Evolutionary conservation across 2,113 vertebrate genomes (phyloP).

Genomic region (Junco hyemalis): DNA sequence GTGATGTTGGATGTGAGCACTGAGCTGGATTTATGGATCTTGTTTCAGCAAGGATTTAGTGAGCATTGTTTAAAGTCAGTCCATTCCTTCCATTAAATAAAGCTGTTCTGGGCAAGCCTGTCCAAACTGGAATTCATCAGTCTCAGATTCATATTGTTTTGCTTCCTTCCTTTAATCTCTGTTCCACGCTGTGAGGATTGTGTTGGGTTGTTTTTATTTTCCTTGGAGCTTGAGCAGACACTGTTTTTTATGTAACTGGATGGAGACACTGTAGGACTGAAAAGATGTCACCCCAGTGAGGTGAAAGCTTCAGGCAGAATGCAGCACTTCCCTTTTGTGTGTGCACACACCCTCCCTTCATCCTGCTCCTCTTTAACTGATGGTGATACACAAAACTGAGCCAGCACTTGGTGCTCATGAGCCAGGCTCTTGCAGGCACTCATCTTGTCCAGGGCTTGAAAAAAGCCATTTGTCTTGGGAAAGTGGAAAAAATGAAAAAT

Average conservation of each 20-base stretch:
- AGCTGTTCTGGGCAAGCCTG: not conserved
- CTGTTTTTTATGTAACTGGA: not conserved
- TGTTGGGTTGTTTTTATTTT: conserved; percentile 33
- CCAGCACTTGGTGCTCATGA: not conserved
- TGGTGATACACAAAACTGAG: not conserved
- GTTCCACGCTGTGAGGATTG: not conserved
- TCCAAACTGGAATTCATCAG: not conserved
- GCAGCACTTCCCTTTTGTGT: accelerated
- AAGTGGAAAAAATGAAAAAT: not conserved
- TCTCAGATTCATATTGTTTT: conserved; percentile 25
- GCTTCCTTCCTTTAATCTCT: conserved; percentile 61
- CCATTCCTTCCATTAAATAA: conserved; percentile 37
- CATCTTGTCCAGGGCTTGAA: not conserved
- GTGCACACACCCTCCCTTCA: not conserved
- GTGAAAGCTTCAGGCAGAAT: not conserved
- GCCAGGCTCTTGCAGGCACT: not conserved
- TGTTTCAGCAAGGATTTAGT: conserved; percentile 30
- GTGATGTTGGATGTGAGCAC: not conserved
- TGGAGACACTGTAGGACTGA: not conserved
- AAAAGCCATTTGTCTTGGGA: not conserved
- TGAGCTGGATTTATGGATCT: not conserved
- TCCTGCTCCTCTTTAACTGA: not conserved
- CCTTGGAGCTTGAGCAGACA: not conserved
- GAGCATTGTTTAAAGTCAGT: not conserved
- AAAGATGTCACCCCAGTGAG: not conserved